Percentiles rank a stretch among this genome's conserved stretches.
Evolutionary conservation across 2,797 vertebrate species (phyloP).

Genomic region (Gallirallus australis): DNA sequence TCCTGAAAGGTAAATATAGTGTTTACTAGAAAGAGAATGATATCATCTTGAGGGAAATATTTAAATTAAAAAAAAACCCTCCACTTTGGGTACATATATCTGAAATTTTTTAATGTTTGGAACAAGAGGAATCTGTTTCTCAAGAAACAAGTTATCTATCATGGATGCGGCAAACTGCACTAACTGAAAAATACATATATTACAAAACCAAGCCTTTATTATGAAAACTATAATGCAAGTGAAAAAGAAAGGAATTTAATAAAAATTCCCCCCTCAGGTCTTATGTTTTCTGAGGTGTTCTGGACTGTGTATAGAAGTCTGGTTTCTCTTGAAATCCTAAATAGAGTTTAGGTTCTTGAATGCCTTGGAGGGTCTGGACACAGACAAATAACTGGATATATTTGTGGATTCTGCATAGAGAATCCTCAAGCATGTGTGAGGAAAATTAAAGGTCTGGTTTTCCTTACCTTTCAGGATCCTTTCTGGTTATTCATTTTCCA

Average conservation of each 20-base stretch:
- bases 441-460: not conserved
- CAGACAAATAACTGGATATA: not conserved
- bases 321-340: not conserved
- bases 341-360: not conserved
- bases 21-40: not conserved
- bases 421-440: not conserved
- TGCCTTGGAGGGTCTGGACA: not conserved
- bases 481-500: not conserved
- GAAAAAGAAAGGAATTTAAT: not conserved
- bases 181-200: not conserved
- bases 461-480: not conserved
- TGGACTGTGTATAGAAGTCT: accelerated
- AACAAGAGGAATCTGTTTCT: not conserved
- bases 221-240: not conserved
- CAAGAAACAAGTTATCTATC: not conserved
- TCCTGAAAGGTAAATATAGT: not conserved
- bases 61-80: not conserved
- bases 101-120: not conserved
- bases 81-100: not conserved
- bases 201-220: not conserved
- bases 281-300: not conserved
- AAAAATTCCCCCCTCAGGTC: not conserved
- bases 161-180: not conserved
- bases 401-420: not conserved
- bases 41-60: not conserved